phyloP scores from a whole-genome alignment of 2,797 vertebrate genomes.

The Oreochromis mossambicus region DNA sequence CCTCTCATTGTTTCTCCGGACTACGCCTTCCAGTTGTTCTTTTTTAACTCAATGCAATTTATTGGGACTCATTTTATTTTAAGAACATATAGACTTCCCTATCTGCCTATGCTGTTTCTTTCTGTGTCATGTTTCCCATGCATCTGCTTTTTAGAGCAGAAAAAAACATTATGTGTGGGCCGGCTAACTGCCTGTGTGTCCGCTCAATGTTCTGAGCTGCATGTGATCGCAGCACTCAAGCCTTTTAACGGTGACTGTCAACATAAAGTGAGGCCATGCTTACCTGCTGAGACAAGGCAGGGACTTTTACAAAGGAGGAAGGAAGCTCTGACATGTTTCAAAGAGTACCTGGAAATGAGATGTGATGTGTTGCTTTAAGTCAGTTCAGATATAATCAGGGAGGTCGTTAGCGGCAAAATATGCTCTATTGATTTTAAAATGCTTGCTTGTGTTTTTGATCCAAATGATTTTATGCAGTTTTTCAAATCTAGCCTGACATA shows the following conservation, averaged over 20 bases:
- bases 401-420: neutral
- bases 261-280: constrained; percentile 11
- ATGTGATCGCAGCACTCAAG: constrained; percentile 37
- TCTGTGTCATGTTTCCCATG: constrained; percentile 17
- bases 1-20: neutral
- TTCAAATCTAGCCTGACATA: neutral
- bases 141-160: constrained; percentile 67
- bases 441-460: neutral
- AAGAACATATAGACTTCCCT: neutral
- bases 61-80: neutral
- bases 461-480: neutral
- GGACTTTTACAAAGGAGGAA: neutral
- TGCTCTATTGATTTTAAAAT: neutral
- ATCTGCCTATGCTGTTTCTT: neutral
- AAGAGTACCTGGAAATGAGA: constrained; percentile 21
- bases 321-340: constrained; percentile 32
- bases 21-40: neutral
- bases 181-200: constrained; percentile 26
- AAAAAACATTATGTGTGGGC: constrained; percentile 46
- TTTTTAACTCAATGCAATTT: neutral
- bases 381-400: constrained; percentile 22
- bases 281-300: constrained; percentile 43
- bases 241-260: constrained; percentile 38
- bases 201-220: constrained; percentile 34
- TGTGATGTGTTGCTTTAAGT: constrained; percentile 23